phyloP scores from a whole-genome alignment of 2,797 vertebrate species.

The Siniperca scherzeri region DNA sequence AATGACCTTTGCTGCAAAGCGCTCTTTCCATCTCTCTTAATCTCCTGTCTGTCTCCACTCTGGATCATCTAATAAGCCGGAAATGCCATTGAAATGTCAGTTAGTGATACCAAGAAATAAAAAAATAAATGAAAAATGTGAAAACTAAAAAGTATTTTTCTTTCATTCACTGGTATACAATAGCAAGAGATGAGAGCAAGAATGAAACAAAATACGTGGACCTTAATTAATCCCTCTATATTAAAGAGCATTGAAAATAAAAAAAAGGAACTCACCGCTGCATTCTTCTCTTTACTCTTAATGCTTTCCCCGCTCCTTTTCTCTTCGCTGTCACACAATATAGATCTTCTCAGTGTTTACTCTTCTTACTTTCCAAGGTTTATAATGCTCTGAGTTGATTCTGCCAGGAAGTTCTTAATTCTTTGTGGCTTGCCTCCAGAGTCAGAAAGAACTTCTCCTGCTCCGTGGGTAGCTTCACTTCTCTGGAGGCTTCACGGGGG shows the following conservation, averaged over 20 bases:
- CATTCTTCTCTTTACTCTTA: conserved; percentile 57
- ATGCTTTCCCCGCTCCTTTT: not conserved
- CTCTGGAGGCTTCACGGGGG: conserved; percentile 17
- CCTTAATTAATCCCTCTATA: not conserved
- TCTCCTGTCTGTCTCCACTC: conserved; percentile 44
- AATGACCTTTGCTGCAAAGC: conserved; percentile 59
- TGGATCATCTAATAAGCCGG: conserved; percentile 49
- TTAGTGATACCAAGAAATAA: conserved; percentile 32
- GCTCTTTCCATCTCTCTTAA: conserved; percentile 28
- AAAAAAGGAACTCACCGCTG: conserved; percentile 63
- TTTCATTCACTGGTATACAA: not conserved
- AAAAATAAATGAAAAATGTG: conserved; percentile 28
- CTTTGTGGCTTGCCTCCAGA: conserved; percentile 18
- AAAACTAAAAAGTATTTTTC: not conserved
- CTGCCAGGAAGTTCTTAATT: conserved; percentile 26
- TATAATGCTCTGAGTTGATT: not conserved
- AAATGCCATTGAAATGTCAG: conserved; percentile 78
- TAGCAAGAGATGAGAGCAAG: not conserved
- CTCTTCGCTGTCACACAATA: not conserved
- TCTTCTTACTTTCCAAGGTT: not conserved
- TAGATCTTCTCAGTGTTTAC: conserved; percentile 18
- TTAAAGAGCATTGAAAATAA: not conserved
- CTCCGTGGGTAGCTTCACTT: conserved; percentile 8
- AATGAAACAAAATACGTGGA: not conserved
- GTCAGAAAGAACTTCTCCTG: not conserved